Evolutionary conservation across 2,113 vertebrate genomes (phyloP).

Genomic region (Heliornis fulica): DNA sequence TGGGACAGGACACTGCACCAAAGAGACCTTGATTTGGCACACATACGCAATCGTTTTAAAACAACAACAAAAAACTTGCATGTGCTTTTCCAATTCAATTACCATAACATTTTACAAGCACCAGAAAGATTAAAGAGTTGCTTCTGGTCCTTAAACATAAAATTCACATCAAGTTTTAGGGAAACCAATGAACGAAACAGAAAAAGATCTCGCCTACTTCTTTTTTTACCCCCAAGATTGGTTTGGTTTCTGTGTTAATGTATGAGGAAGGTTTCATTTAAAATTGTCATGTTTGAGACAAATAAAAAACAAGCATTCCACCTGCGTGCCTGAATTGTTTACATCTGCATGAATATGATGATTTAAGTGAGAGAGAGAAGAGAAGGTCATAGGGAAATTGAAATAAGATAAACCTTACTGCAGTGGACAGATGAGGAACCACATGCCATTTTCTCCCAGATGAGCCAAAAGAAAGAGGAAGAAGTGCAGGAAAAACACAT

Average conservation of each 20-base stretch:
- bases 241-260: not conserved
- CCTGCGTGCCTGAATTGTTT: not conserved
- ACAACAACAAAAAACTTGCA: not conserved
- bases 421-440: not conserved
- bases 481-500: not conserved
- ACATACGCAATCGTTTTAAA: not conserved
- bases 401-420: not conserved
- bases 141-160: not conserved
- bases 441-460: not conserved
- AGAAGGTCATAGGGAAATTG: not conserved
- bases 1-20: not conserved
- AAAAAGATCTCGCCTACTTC: not conserved
- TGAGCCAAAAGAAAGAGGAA: not conserved
- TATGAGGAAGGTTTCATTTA: not conserved
- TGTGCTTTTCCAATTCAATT: not conserved
- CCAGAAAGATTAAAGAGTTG: not conserved
- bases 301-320: not conserved
- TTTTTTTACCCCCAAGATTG: not conserved
- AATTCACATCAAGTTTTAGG: not conserved
- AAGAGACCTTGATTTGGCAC: not conserved
- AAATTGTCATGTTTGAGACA: not conserved
- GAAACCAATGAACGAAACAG: not conserved
- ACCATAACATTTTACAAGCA: not conserved
- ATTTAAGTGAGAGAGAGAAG: not conserved
- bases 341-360: not conserved